Conservation (phyloP, 2,888 invertebrate species). For the Lithodes maja region DNA sequence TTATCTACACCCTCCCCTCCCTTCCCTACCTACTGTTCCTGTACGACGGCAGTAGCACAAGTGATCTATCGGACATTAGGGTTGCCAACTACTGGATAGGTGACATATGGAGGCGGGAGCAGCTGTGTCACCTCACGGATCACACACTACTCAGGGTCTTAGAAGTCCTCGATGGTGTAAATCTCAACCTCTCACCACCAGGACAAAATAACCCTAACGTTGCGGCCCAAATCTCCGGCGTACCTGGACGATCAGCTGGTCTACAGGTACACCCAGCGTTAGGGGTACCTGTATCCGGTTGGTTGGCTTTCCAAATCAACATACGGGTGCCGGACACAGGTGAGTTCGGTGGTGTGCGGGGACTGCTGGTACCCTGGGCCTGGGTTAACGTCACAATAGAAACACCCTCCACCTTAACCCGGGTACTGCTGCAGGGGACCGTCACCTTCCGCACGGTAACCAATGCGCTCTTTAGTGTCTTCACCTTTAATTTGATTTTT, state of each 20-base stretch:
- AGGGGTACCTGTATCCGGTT: not conserved
- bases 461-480: no score
- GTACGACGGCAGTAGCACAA: not conserved
- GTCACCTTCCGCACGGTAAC: not conserved
- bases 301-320: constrained; percentile 3
- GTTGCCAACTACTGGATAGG: not conserved
- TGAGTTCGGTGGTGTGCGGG: not conserved
- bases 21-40: not conserved
- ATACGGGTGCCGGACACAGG: not conserved
- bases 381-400: constrained; percentile 5
- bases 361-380: not conserved
- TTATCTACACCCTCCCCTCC: not conserved
- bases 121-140: not conserved
- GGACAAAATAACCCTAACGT: not conserved
- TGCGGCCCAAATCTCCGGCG: not conserved
- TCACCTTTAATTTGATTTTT: no score
- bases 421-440: not conserved
- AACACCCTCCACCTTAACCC: not conserved
- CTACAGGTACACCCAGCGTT: not conserved
- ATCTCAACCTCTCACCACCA: not conserved
- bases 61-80: not conserved
- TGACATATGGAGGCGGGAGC: not conserved
- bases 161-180: not conserved
- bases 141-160: not conserved
- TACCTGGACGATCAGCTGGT: not conserved